phyloP scores from a whole-genome alignment of 2,888 invertebrate species.

The Gastrophysa polygoni region DNA sequence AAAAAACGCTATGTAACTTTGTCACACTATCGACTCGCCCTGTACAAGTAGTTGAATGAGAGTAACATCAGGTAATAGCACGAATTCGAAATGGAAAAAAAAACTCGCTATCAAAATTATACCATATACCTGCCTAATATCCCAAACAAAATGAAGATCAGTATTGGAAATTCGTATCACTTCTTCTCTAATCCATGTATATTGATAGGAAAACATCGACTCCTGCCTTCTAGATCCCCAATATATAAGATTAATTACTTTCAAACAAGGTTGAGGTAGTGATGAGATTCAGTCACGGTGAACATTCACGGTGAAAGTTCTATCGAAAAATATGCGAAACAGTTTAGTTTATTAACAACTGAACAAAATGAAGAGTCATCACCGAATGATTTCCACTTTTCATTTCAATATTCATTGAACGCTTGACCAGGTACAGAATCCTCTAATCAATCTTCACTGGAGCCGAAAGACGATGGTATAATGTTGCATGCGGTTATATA shows the following conservation, averaged over 20 bases:
- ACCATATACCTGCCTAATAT: too few relatives aligned
- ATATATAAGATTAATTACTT: conserved; percentile 18
- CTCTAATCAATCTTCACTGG: neutral
- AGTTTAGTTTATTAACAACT: neutral
- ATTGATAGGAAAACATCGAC: too few relatives aligned
- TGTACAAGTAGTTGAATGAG: too few relatives aligned
- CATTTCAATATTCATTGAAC: neutral
- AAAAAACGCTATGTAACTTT: too few relatives aligned
- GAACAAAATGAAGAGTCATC: neutral
- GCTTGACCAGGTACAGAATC: neutral
- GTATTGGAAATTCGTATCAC: too few relatives aligned
- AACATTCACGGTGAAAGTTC: neutral
- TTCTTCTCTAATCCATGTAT: too few relatives aligned
- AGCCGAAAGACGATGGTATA: neutral
- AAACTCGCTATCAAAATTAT: too few relatives aligned
- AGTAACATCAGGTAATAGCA: too few relatives aligned
- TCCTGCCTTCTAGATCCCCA: too few relatives aligned
- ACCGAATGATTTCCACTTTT: neutral
- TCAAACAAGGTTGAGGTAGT: conserved; percentile 12
- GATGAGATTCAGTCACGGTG: conserved; percentile 4
- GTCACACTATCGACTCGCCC: too few relatives aligned
- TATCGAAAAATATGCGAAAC: conserved; percentile 2
- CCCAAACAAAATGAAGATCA: too few relatives aligned
- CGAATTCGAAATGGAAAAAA: too few relatives aligned
- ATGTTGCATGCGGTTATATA: neutral